Evolutionary conservation across 2,113 vertebrate species (phyloP), one percentile per base, ranked within the genome.

Genomic region (Ariopsis seemanni): DNA sequence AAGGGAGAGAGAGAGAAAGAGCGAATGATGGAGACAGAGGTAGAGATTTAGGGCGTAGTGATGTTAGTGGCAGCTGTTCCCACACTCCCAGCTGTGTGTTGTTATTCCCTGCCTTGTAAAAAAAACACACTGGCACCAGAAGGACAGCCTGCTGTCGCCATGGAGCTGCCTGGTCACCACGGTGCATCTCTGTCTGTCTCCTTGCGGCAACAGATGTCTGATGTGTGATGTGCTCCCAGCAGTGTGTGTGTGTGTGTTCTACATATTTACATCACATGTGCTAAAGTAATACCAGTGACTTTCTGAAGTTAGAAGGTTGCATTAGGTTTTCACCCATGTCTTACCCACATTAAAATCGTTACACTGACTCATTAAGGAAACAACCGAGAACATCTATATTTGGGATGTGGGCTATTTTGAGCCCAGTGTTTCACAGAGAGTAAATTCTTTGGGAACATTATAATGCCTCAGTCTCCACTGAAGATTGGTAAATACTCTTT

Each of bases 21-120:
- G n/a, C 71, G 83, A 62, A 84, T 82, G 87, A 90, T 17, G 20
- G 90, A 87, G 71, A 72, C 83, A 74, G 75, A 71, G 84, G 67
- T 83, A 88, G 86, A 89, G 93, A 92, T 92, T 84, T 78, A 90
- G 92, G 92, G 93, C 86, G 91, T 90, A 91, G 92, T 92, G 92
- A 94, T 90, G 90, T 91, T 91, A 91, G 91, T 90, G 91, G 94
- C 95, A 94, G 93, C 94, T 94, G 94, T 94, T 94, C 94, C 93
- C 91, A 88, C 87, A 90, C 94, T 89, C 91, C 95, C 95, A 95
- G 94, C 94, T 95, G 95, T 95, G 95, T 93, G 94, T 94, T 94
- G 93, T 95, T 95, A 95, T 94, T 91, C 86, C 85, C 92, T 90
- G 87, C 91, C 92, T 92, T 92, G 92, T 93, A 94, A 95, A 96